Base-by-base conservation (phyloP, 1,140 invertebrate genomes). In the Caligus rogercresseyi region DNA sequence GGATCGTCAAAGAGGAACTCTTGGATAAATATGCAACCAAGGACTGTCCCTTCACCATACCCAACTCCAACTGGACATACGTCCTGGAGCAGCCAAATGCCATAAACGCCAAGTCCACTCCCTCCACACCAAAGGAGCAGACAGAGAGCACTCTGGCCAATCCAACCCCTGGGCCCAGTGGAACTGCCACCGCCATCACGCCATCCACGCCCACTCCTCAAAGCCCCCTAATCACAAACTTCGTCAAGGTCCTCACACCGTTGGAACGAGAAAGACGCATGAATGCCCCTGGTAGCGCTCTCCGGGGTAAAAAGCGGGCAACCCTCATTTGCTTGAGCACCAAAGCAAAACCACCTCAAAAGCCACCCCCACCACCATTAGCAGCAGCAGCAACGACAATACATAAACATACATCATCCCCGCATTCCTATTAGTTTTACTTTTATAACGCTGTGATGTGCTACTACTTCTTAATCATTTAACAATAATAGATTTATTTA, bases 1-100 rank as follows among this genome's bases (percentile, higher is more conserved):
- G 85, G 85, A 78, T 79, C 64, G 82, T 87, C 1, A 66, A 76
- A 1, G 72, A 78, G 13, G 78, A 80, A 1, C 66, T 79, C 3
- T 69, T 78, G 2, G 26, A 21, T 18, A 56, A 54, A 66, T 82
- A 80, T 70, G 72, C 74, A 0, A 68, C 82, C 0, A 67, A 70
- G 19, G 74, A 79, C 11, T 43, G 7, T 43, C 31, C 31, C 7
- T 65, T 83, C 0, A 67, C 71, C 1, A 60, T 81, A 20, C 75
- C 78, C 1, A 83, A 83, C 67, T 11, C 7, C n/a, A 69, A 63
- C 11, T 71, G 70, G 70, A 57, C 23, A 1, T 68, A 64, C 58
- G 61, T 64, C n/a, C 61, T 63, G 52, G 61, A 63, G 24, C 61
- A 63, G 16, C 61, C 61, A 3, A 63, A 56, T 18, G 64, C 51